Conservation (phyloP, 2,888 invertebrate genomes). For the Drosophila putrida region DNA sequence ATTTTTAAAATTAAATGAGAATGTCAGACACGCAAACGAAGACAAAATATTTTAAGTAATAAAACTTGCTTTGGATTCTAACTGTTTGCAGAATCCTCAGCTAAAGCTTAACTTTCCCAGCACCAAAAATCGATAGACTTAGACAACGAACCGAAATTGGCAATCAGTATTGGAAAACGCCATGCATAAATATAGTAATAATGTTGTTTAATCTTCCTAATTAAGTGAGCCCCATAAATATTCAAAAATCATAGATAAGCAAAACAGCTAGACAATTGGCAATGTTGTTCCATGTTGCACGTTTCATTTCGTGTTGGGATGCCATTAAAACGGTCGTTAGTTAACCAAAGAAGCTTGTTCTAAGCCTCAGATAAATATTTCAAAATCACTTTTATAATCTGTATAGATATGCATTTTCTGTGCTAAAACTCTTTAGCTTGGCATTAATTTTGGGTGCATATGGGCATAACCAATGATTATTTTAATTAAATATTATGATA, state of each 20-base stretch:
- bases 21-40: slow-evolving; percentile 71
- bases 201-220: slow-evolving; percentile 63
- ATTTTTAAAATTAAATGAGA: slow-evolving; percentile 71
- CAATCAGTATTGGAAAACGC: slow-evolving; percentile 35
- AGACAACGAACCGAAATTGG: slow-evolving; percentile 64
- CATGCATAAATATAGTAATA: slow-evolving; percentile 66
- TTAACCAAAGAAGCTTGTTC: slow-evolving; percentile 30
- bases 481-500: slow-evolving; percentile 69
- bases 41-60: slow-evolving; percentile 30
- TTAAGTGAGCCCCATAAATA: slow-evolving; percentile 72
- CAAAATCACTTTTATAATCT: slow-evolving; percentile 49
- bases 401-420: slow-evolving; percentile 55
- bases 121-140: slow-evolving; percentile 46
- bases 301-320: slow-evolving; percentile 69
- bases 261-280: slow-evolving; percentile 31
- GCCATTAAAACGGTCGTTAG: slow-evolving; percentile 53
- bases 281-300: slow-evolving; percentile 52
- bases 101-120: slow-evolving; percentile 55
- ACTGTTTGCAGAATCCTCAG: slow-evolving; percentile 13
- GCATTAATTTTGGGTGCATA: slow-evolving; percentile 15
- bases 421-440: slow-evolving; percentile 37
- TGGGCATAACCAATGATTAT: slow-evolving; percentile 62
- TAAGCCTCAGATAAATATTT: slow-evolving; percentile 42
- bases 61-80: slow-evolving; percentile 48
- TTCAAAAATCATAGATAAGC: slow-evolving; percentile 71